Base-by-base conservation (phyloP, 2,888 invertebrate genomes). In the Agrilus mali region DNA sequence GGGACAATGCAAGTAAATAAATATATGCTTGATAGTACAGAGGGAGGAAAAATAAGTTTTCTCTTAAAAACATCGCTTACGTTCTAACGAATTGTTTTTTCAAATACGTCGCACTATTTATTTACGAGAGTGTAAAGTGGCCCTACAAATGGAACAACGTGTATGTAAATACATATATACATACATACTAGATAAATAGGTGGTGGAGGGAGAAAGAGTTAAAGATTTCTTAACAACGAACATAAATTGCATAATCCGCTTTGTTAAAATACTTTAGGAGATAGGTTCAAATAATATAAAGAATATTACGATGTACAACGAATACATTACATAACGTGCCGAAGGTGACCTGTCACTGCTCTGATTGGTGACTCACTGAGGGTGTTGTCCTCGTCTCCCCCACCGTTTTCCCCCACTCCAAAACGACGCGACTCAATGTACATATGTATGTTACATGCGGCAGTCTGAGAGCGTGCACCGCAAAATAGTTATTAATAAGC, bases 321-420 rank as follows among this genome's bases (percentile, higher is more conserved):
- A 45, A 48, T 43, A 33, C 27, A 50, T 66, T 65, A 66, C 64
- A 64, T 65, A 66, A 65, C 59, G 53, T 44, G 52, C 27, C 64
- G 66, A 69, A 69, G 67, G 66, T 68, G 68, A 69, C 68, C 68
- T 66, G 68, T 65, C 65, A 63, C 58, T 59, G 60, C 62, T 63
- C 61, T 65, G 65, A 67, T 67, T 67, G 66, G 67, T 69, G 69
- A 68, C 54, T 68, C 67, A 68, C 62, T 56, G 66, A 67, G 68
- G 68, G 69, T 68, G 68, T 68, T 67, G 67, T 66, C 66, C 67
- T 68, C 66, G 57, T 58, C 55, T 58, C 53, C 58, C 56, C 60
- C 59, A 58, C 53, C 46, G 50, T 53, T 46, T 46, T 48, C 53
- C 54, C 53, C 54, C 56, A 47, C 53, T 50, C 41, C 49, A 42